Evolutionary conservation across 2,888 invertebrate genomes (phyloP).

Genomic region (Andrena flavipes): DNA sequence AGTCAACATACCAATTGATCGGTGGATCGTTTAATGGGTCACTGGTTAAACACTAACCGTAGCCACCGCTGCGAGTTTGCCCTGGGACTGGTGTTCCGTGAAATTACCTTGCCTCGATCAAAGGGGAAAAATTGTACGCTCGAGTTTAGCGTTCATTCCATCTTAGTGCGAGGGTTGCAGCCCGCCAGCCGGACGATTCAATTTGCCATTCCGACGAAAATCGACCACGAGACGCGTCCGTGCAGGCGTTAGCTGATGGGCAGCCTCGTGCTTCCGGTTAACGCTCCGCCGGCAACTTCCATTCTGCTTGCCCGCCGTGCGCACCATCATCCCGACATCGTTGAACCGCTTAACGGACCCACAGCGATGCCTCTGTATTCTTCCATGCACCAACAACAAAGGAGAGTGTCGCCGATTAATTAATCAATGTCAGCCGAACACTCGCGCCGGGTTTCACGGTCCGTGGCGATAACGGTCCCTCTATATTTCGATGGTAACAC

Average conservation of each 20-base stretch:
- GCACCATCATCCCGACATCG: neutral
- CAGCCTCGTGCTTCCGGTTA: neutral
- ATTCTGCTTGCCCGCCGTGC: neutral
- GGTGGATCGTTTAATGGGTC: constrained; percentile 38
- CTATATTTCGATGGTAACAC: constrained; percentile 9
- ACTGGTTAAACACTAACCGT: neutral
- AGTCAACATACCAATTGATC: constrained; percentile 32
- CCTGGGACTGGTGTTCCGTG: neutral
- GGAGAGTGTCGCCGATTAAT: neutral
- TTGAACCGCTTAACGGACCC: neutral
- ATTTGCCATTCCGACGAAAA: constrained; percentile 10
- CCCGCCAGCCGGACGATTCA: neutral
- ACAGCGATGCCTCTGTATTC: neutral
- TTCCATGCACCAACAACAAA: neutral
- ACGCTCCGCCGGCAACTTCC: neutral
- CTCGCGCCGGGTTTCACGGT: constrained; percentile 8
- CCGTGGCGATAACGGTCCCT: constrained; percentile 7
- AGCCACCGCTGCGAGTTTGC: neutral
- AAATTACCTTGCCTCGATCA: neutral
- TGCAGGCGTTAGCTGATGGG: neutral
- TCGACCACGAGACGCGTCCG: neutral
- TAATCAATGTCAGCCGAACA: constrained; percentile 2
- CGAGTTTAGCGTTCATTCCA: neutral
- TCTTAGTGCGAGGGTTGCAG: neutral
- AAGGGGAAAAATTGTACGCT: neutral